Evolutionary conservation across 2,888 invertebrate species (phyloP).

Genomic region (Pollenia griseotomentosa): DNA sequence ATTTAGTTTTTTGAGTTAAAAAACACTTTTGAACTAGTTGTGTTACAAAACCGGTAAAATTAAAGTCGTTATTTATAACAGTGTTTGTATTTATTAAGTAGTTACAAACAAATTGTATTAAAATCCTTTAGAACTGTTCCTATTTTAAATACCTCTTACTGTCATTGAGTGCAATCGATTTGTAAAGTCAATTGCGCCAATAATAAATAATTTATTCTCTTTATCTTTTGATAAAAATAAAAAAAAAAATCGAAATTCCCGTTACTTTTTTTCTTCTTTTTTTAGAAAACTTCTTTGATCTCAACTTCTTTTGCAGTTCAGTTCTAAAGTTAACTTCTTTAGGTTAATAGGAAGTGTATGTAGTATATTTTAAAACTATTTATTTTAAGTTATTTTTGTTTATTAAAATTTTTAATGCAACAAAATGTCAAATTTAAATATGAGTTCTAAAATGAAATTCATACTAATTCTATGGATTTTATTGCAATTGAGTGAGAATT

Average conservation of each 20-base stretch:
- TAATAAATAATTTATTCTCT: not conserved
- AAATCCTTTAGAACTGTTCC: not conserved
- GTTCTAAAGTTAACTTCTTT: slow-evolving; percentile 10
- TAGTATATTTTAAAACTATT: not conserved
- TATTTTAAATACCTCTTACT: not conserved
- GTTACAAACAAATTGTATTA: not conserved
- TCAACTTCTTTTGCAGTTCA: not conserved
- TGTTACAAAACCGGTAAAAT: no score
- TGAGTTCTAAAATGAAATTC: slow-evolving; percentile 6
- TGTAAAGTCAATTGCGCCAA: not conserved
- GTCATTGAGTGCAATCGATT: slow-evolving; percentile 27
- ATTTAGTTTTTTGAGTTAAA: no score
- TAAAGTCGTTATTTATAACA: no score
- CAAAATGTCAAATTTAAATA: slow-evolving; percentile 17
- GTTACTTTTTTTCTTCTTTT: slow-evolving; percentile 24
- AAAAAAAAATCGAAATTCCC: slow-evolving; percentile 2
- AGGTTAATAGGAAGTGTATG: no score
- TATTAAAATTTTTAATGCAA: not conserved
- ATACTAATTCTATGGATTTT: slow-evolving; percentile 55
- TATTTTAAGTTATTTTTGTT: not conserved
- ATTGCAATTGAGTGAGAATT: slow-evolving; percentile 26
- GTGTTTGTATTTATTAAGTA: no score
- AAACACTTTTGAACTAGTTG: no score
- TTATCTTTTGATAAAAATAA: not conserved
- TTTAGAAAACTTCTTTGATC: not conserved